Evolutionary conservation across 1,140 invertebrate genomes (phyloP).

Genomic region (Cylas formicarius): DNA sequence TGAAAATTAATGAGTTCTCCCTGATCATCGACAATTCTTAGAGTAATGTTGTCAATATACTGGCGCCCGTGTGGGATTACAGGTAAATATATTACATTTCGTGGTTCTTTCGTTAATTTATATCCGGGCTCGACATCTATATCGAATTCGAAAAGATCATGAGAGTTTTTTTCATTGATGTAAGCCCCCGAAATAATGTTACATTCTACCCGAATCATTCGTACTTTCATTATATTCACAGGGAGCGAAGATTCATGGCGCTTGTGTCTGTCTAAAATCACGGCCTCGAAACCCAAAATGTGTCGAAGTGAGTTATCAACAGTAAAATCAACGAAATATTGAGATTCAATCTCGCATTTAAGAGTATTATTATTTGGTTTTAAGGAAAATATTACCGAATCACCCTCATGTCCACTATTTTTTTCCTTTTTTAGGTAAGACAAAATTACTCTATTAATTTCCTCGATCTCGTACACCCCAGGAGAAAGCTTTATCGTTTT

Average conservation of each 20-base stretch:
- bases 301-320: neutral
- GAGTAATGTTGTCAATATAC: slow-evolving; percentile 11
- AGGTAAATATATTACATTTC: slow-evolving; percentile 17
- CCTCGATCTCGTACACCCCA: slow-evolving; percentile 13
- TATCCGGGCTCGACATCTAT: slow-evolving; percentile 15
- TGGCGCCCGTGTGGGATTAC: slow-evolving; percentile 8
- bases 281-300: slow-evolving; percentile 6
- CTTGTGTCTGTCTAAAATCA: neutral
- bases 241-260: slow-evolving; percentile 10
- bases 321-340: slow-evolving; percentile 13
- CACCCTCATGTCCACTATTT: no score
- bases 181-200: slow-evolving; percentile 15
- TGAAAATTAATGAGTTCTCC: slow-evolving; percentile 5
- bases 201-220: slow-evolving; percentile 14
- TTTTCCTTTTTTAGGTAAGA: neutral
- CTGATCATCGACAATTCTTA: slow-evolving; percentile 10
- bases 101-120: slow-evolving; percentile 11
- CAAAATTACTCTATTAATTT: slow-evolving; percentile 2
- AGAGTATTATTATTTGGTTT: slow-evolving; percentile 14
- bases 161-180: slow-evolving; percentile 9
- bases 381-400: slow-evolving; percentile 14
- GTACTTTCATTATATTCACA: slow-evolving; percentile 15
- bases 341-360: slow-evolving; percentile 12
- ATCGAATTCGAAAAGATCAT: slow-evolving; percentile 14
- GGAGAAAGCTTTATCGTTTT: neutral